Conservation (phyloP, 2,113 vertebrate species). For the Otocyon megalotis region DNA sequence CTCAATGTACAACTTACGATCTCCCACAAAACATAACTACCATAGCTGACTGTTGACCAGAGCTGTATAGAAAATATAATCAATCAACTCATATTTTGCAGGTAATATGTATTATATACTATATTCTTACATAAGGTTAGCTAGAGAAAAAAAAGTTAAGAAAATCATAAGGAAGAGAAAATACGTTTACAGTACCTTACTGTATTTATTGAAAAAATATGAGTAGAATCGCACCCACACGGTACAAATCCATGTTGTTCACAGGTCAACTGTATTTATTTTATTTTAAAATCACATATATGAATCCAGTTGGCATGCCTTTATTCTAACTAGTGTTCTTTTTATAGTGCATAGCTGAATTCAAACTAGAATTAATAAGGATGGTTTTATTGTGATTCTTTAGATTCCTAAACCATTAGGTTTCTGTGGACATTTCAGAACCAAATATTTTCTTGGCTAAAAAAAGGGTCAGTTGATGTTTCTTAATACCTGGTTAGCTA, state of each 20-base stretch:
- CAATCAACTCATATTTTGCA: neutral
- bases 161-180: neutral
- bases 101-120: neutral
- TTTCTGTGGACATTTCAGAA: neutral
- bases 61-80: neutral
- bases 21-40: neutral
- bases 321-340: slow-evolving; percentile 7
- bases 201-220: neutral
- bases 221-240: neutral
- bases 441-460: slow-evolving; percentile 13
- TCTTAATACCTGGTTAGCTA: neutral
- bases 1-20: neutral
- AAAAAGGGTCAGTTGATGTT: neutral
- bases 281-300: slow-evolving; percentile 14
- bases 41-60: neutral
- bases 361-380: slow-evolving; percentile 4
- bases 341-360: neutral
- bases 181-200: neutral
- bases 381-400: neutral
- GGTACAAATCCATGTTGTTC: neutral
- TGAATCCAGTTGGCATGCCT: neutral
- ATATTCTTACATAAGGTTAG: neutral
- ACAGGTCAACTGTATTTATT: neutral
- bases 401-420: neutral
- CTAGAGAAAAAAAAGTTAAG: neutral